A percentile compares a stretch with the other conserved stretches of the same genome.
These are phyloP conservation scores for Martes martes DNA, from an alignment of 2,113 vertebrate genomes.

Conservation along the genomic window DNA sequence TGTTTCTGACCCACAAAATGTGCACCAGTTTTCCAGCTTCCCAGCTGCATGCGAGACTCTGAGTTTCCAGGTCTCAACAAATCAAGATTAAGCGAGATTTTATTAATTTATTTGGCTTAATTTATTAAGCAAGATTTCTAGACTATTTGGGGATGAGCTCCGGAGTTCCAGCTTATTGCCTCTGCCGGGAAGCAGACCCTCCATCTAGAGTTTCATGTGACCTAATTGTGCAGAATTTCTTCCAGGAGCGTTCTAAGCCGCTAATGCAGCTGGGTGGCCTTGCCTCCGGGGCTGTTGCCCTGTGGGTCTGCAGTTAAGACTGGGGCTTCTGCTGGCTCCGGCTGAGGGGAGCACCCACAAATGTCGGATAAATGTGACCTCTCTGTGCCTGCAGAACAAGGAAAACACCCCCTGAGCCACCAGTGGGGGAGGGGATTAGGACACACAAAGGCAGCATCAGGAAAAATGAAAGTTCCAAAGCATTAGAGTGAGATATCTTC, in stretches of 20 bases:
- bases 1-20: background rate
- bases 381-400: background rate
- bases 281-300: fast-evolving
- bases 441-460: background rate
- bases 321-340: background rate
- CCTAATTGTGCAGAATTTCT: background rate
- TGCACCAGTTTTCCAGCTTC: background rate
- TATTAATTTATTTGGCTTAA: no score
- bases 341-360: background rate
- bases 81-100: no score
- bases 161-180: background rate
- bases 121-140: background rate
- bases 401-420: no score
- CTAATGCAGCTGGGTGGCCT: fast-evolving
- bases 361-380: fast-evolving
- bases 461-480: no score
- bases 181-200: background rate
- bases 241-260: fast-evolving
- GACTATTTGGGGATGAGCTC: background rate
- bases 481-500: fast-evolving
- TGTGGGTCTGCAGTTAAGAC: fast-evolving
- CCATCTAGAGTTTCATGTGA: background rate
- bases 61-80: background rate
- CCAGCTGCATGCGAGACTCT: background rate
- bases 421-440: fast-evolving